Conservation (phyloP, 1,140 invertebrate genomes). For the Aporrectodea caliginosa region DNA sequence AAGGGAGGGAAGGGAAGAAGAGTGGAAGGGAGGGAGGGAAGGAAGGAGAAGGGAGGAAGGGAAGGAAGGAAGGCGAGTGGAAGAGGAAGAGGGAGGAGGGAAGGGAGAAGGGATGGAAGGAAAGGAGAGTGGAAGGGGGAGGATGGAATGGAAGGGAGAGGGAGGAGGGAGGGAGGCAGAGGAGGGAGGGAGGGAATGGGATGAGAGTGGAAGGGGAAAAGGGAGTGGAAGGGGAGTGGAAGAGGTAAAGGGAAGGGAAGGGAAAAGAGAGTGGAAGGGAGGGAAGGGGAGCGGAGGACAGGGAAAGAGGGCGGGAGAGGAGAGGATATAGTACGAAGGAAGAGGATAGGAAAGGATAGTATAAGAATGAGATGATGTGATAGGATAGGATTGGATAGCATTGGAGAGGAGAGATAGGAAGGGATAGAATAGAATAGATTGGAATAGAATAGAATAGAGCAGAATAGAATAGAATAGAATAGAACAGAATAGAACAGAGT, state of each 20-base stretch:
- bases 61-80: neutral
- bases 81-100: neutral
- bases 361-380: no score
- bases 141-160: neutral
- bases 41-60: neutral
- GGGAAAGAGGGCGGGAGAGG: neutral
- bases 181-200: neutral
- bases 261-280: neutral
- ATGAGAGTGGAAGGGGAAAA: neutral
- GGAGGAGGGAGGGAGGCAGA: neutral
- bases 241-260: neutral
- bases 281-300: neutral
- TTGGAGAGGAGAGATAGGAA: no score
- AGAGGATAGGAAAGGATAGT: no score
- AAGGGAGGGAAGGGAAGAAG: no score
- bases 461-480: no score
- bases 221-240: neutral
- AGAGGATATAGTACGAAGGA: neutral
- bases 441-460: no score
- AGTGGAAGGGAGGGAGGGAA: neutral
- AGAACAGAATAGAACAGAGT: no score
- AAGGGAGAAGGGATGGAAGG: no score
- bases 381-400: no score
- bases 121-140: neutral
- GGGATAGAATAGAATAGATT: no score